Evolutionary conservation across 2,113 vertebrate genomes (phyloP).

Genomic region (Hipposideros armiger): DNA sequence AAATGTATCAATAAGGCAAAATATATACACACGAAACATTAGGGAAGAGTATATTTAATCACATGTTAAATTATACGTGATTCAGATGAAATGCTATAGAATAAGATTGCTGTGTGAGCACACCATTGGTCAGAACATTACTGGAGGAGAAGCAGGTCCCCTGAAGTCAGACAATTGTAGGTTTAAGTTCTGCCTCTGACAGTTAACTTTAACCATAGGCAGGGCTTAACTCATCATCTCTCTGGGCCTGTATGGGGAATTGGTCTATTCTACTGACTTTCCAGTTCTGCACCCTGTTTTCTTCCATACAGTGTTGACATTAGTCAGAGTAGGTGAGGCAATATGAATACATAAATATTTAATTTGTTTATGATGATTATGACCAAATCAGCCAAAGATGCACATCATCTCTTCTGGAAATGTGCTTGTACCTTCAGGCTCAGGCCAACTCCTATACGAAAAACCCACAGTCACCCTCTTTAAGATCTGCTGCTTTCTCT

Average conservation of each 20-base stretch:
- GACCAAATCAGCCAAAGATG: neutral
- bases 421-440: neutral
- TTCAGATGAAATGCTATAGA: neutral
- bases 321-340: neutral
- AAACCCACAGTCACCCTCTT: neutral
- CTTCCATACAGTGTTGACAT: neutral
- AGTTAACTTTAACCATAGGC: neutral
- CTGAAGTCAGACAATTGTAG: neutral
- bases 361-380: constrained; percentile 5
- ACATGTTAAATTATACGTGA: neutral
- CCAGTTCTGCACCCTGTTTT: neutral
- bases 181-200: neutral
- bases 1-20: neutral
- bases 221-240: neutral
- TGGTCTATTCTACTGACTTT: neutral
- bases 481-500: neutral
- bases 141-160: too few relatives aligned
- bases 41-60: neutral
- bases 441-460: neutral
- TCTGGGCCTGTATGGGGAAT: neutral
- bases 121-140: too few relatives aligned
- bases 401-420: neutral
- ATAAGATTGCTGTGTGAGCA: neutral
- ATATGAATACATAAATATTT: neutral
- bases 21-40: neutral